Evolutionary conservation across 2,888 invertebrate genomes (phyloP).

Genomic region (Prosopocoilus inquinatus): DNA sequence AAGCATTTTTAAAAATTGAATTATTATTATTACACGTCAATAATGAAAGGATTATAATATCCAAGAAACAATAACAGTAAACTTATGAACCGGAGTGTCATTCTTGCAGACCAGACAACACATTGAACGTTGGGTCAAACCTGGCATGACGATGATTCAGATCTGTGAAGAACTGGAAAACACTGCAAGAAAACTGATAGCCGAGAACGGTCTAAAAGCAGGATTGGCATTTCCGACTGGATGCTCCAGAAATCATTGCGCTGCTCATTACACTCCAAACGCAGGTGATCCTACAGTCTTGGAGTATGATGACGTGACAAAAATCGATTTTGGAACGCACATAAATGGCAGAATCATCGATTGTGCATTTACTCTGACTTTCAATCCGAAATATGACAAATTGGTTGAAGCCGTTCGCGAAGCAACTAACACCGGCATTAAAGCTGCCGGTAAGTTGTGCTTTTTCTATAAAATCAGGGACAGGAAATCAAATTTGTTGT

Average conservation of each 20-base stretch:
- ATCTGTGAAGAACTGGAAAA: slow-evolving; percentile 96
- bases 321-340: slow-evolving; percentile 98
- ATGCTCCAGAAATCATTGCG: slow-evolving; percentile 98
- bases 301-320: slow-evolving; percentile 94
- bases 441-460: slow-evolving; percentile 49
- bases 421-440: slow-evolving; percentile 98
- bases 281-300: slow-evolving; percentile 94
- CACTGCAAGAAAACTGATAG: slow-evolving; percentile 87
- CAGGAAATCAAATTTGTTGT: slow-evolving; percentile 39
- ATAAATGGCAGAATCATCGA: slow-evolving; percentile 98
- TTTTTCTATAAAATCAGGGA: background rate
- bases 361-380: slow-evolving; percentile 96
- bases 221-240: slow-evolving; percentile 94
- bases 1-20: too few relatives aligned
- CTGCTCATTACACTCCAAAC: slow-evolving; percentile 99
- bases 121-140: slow-evolving; percentile 92
- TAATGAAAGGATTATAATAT: too few relatives aligned
- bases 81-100: slow-evolving; percentile 2
- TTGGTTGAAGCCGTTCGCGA: slow-evolving; percentile 94
- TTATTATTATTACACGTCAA: too few relatives aligned
- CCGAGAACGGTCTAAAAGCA: slow-evolving; percentile 92
- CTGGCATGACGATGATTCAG: slow-evolving; percentile 99
- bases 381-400: slow-evolving; percentile 94
- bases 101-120: slow-evolving; percentile 76
- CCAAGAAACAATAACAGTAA: background rate